These are phyloP conservation scores for western clawed frog (Xenopus tropicalis) DNA, from an alignment of 2,113 vertebrate genomes.

Conservation along the genomic window DNA sequence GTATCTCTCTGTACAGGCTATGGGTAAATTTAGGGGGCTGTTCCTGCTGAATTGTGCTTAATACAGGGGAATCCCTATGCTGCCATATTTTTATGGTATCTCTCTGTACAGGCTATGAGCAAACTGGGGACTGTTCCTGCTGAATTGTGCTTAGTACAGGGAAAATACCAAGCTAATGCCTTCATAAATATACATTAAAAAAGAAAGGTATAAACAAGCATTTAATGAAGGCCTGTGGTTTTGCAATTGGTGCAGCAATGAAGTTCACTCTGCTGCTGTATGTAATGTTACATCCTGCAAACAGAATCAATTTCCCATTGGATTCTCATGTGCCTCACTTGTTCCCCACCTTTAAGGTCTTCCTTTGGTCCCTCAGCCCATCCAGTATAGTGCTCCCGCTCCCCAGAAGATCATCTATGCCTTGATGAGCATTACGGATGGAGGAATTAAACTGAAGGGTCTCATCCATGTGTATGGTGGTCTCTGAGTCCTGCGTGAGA, in stretches of 20 bases:
- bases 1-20: no score
- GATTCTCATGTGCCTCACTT: neutral
- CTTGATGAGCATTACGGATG: conserved; percentile 86
- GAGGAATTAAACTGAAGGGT: conserved; percentile 87
- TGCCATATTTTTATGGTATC: no score
- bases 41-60: no score
- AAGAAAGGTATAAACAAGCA: neutral
- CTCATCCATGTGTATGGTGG: conserved; percentile 94
- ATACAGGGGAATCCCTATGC: no score
- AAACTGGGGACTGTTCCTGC: no score
- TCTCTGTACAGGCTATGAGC: no score
- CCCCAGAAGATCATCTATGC: conserved; percentile 93
- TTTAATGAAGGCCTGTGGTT: neutral
- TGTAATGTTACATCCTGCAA: neutral
- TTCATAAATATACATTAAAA: no score
- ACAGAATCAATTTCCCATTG: neutral
- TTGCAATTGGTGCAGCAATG: neutral
- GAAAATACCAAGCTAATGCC: no score
- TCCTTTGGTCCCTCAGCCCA: conserved; percentile 87
- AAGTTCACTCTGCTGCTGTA: neutral
- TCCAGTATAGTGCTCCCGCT: conserved; percentile 87
- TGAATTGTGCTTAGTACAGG: no score
- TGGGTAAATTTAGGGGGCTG: no score
- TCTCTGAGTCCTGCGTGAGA: conserved; percentile 86
- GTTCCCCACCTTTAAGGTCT: conserved; percentile 86